Evolutionary conservation across 2,888 invertebrate species (phyloP).

Genomic region (Coleophora deauratella): DNA sequence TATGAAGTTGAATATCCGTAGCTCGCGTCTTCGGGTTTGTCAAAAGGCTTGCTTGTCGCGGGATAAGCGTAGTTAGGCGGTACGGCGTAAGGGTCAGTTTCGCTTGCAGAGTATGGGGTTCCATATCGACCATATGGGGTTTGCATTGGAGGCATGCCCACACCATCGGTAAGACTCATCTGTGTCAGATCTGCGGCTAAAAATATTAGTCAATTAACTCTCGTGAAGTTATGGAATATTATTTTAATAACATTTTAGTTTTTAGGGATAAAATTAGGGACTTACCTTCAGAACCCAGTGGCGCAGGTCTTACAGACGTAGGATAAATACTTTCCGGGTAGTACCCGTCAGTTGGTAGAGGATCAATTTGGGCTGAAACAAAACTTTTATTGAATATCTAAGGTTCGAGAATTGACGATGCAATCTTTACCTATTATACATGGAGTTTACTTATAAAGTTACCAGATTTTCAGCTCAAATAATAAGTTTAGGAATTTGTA

Average conservation of each 20-base stretch:
- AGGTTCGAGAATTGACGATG: too few relatives aligned
- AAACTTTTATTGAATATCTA: not conserved
- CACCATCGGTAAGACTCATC: slow-evolving; percentile 56
- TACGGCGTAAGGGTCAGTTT: slow-evolving; percentile 33
- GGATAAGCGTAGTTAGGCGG: slow-evolving; percentile 38
- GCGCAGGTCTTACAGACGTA: slow-evolving; percentile 79
- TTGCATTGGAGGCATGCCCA: slow-evolving; percentile 39
- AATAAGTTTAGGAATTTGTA: too few relatives aligned
- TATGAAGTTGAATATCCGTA: slow-evolving; percentile 46
- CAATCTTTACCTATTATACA: too few relatives aligned
- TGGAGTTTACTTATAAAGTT: too few relatives aligned
- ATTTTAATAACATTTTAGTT: not conserved
- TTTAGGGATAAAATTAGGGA: not conserved
- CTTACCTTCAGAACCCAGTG: slow-evolving; percentile 81
- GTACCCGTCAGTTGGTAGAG: slow-evolving; percentile 40
- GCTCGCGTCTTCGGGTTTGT: slow-evolving; percentile 39
- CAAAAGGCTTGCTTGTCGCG: slow-evolving; percentile 33
- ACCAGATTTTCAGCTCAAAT: too few relatives aligned
- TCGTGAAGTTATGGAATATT: not conserved
- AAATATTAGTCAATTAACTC: slow-evolving; percentile 12
- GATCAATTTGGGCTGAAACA: slow-evolving; percentile 41
- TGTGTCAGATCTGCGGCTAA: slow-evolving; percentile 53
- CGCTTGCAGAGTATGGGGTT: slow-evolving; percentile 33
- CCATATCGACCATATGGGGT: slow-evolving; percentile 41
- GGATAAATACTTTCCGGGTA: slow-evolving; percentile 70